These are phyloP conservation scores for Sphaerophoria taeniata DNA, from an alignment of 2,888 invertebrate species.

Conservation along the genomic window DNA sequence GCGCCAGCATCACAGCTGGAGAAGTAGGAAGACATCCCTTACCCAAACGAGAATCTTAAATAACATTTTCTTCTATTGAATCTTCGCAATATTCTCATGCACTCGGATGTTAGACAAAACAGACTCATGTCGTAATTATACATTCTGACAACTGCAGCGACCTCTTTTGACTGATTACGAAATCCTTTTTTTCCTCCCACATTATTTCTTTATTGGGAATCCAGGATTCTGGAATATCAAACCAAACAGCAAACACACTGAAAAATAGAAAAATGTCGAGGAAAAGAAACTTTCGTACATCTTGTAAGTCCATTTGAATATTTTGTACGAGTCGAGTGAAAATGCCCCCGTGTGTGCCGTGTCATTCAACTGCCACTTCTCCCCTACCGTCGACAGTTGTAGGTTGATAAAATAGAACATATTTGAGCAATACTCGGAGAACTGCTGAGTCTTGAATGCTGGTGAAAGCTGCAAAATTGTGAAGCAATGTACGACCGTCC, in stretches of 20 bases:
- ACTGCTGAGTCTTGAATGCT: conserved; percentile 60
- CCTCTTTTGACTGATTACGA: conserved; percentile 70
- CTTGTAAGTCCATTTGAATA: conserved; percentile 47
- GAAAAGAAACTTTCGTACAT: conserved; percentile 52
- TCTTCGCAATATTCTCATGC: neutral
- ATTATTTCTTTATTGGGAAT: conserved; percentile 32
- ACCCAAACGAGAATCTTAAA: conserved; percentile 48
- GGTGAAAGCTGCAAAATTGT: conserved; percentile 68
- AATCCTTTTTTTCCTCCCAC: conserved; percentile 38
- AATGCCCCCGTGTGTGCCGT: conserved; percentile 46
- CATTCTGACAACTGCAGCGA: conserved; percentile 71
- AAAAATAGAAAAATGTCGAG: conserved; percentile 45
- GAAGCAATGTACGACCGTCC: conserved; percentile 39
- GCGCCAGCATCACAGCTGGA: conserved; percentile 45
- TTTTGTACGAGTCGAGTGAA: conserved; percentile 19
- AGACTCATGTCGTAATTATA: conserved; percentile 70
- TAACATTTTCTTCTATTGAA: conserved; percentile 55
- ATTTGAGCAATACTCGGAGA: conserved; percentile 49
- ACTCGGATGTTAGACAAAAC: conserved; percentile 28
- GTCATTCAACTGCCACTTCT: conserved; percentile 13
- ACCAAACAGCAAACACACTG: conserved; percentile 32
- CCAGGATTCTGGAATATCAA: conserved; percentile 22
- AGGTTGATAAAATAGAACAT: conserved; percentile 17
- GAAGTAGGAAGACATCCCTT: neutral
- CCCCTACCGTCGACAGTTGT: conserved; percentile 12